Conservation (phyloP, 2,113 vertebrate species). For the Hippocampus zosterae region DNA sequence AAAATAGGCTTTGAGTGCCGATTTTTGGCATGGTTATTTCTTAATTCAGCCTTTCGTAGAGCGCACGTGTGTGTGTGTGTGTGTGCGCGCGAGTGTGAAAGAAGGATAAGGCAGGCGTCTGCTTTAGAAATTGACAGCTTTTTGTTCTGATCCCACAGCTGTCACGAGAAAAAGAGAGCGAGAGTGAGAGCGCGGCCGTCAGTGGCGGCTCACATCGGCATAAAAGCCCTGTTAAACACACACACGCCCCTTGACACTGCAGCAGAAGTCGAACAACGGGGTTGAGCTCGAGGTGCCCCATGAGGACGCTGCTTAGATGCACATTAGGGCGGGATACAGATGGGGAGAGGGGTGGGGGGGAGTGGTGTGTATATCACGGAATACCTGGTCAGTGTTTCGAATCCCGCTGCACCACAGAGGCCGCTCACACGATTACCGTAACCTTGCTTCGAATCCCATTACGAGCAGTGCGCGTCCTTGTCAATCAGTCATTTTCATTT, state of each 20-base stretch:
- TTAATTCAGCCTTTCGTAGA: conserved; percentile 19
- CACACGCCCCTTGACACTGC: conserved; percentile 38
- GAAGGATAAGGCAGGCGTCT: conserved; percentile 13
- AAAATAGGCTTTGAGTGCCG: background rate
- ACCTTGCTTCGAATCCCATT: conserved; percentile 68
- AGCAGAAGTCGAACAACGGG: conserved; percentile 44
- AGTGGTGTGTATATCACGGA: conserved; percentile 31
- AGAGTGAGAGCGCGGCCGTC: conserved; percentile 22
- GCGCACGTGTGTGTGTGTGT: background rate
- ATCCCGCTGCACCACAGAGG: conserved; percentile 1
- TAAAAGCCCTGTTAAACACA: conserved; percentile 20
- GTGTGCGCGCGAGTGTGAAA: background rate
- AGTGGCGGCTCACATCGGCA: conserved; percentile 47
- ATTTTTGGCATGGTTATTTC: background rate
- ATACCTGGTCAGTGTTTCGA: conserved; percentile 54
- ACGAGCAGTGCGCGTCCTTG: conserved; percentile 63
- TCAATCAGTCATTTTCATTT: conserved; percentile 66
- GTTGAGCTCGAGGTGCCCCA: conserved; percentile 36
- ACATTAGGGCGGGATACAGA: conserved; percentile 28
- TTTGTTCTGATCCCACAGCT: conserved; percentile 71
- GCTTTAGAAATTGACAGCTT: conserved; percentile 62
- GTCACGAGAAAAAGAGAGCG: conserved; percentile 58
- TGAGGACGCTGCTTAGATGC: conserved; percentile 30
- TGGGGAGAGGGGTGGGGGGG: background rate
- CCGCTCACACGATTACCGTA: conserved; percentile 46